A percentile compares a stretch with the other conserved stretches of the same genome.
Evolutionary conservation across 1,140 invertebrate genomes (phyloP).

Genomic region (Orchestia grillus): DNA sequence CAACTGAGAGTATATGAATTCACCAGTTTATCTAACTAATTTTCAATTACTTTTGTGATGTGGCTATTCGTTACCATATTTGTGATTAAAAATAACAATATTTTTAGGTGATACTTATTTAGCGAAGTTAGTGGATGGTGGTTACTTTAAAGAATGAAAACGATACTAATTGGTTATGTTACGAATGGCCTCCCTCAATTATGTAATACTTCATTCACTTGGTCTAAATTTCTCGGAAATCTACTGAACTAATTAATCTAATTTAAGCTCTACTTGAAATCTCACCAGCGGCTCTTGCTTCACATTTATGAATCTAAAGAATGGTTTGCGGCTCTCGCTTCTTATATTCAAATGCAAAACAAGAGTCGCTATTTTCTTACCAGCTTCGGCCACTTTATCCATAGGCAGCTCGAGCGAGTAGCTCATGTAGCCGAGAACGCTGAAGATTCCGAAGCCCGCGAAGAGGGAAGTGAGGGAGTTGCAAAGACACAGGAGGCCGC

Average conservation of each 20-base stretch:
- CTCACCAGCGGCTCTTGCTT: not conserved
- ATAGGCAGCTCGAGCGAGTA: slow-evolving; percentile 71
- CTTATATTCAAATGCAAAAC: not conserved
- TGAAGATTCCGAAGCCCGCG: slow-evolving; percentile 77
- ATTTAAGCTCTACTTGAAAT: not conserved
- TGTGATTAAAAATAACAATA: not conserved
- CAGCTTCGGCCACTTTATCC: slow-evolving; percentile 71
- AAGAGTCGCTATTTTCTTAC: slow-evolving; percentile 58
- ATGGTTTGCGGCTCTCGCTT: not conserved
- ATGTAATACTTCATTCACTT: too few relatives aligned
- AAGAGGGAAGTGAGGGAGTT: slow-evolving; percentile 72
- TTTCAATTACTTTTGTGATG: not conserved
- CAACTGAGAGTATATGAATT: not conserved
- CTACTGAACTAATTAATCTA: not conserved
- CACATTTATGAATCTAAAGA: not conserved
- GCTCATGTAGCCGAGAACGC: slow-evolving; percentile 73
- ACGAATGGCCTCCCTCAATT: too few relatives aligned
- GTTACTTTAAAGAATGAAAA: not conserved
- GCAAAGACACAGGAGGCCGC: slow-evolving; percentile 71
- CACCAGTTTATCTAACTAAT: not conserved
- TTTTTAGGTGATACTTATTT: not conserved
- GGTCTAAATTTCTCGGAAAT: not conserved
- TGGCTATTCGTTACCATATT: not conserved
- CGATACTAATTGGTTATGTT: not conserved
- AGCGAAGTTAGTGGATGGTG: not conserved